Base-by-base conservation (phyloP, 2,888 invertebrate species). In the Hypolimnas misippus region DNA sequence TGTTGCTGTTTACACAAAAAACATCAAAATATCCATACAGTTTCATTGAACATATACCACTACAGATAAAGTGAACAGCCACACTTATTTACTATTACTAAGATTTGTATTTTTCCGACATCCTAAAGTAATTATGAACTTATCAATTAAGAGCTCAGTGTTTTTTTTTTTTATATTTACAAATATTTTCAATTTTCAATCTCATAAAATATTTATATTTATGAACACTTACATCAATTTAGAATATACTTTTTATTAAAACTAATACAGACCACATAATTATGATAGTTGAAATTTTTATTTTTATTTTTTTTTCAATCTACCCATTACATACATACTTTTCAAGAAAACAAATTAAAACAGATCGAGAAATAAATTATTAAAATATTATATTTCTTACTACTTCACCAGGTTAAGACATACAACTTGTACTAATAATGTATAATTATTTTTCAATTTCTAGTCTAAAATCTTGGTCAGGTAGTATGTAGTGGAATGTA, bases 161-260 rank as follows among this genome's bases (percentile, higher is more conserved):
- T 35, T 35, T 12, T 19, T 46, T 46, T 46, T 78, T 73, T 49
- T 16, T 29, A 56, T 68, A 70, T 66, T 63, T 68, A 66, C 66
- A 68, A 61, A 55, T 55, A 55, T 62, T 59, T 76, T 77, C 61
- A 67, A 74, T 79, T 80, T 60, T 66, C 56, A 57, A 78, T 82
- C 76, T 82, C 82, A 83, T 88, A 87, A 84, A 87, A 83, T 85
- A 77, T 88, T 84, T 84, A 81, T 78, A 82, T 70, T 78, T 86
- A 86, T 86, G 88, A 91, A 90, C 89, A 90, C 89, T 87, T 89
- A 91, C 69, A 88, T 84, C 86, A 84, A 89, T 91, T 91, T 91
- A 89, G 89, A 90, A 90, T 90, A 89, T 87, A 85, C 59, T 71
- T 73, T 71, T 70, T 70, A 63, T 70, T 71, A 76, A 65, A 68